Evolutionary conservation across 2,888 invertebrate species (phyloP).

Genomic region (Leptinotarsa peninsularis): DNA sequence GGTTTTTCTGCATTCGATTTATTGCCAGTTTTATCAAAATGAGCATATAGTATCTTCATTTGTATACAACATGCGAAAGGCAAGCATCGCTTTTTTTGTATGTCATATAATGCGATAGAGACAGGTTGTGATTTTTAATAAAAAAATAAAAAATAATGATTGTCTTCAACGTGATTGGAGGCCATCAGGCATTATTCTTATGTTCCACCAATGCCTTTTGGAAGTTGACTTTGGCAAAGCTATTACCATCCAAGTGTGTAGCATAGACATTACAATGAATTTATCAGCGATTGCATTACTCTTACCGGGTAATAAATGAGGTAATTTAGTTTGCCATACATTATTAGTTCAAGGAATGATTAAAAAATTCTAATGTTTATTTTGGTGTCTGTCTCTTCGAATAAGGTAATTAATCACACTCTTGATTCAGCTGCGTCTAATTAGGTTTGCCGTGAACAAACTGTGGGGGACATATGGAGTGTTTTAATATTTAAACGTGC

Average conservation of each 20-base stretch:
- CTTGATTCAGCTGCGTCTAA: conserved; percentile 15
- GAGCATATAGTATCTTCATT: no score
- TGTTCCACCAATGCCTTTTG: not conserved
- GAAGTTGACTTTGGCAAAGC: conserved; percentile 9
- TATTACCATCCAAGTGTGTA: not conserved
- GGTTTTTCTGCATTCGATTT: no score
- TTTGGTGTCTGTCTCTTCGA: conserved; percentile 7
- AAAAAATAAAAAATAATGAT: no score
- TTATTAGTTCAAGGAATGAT: conserved; percentile 4
- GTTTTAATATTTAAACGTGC: conserved; percentile 2
- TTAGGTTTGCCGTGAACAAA: conserved; percentile 6
- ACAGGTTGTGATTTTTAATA: no score
- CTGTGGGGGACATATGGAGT: not conserved
- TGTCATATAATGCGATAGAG: no score
- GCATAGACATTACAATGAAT: not conserved
- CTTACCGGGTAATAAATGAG: not conserved
- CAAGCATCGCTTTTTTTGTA: no score
- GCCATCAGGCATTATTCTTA: not conserved
- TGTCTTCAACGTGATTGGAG: no score
- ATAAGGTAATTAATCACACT: conserved; percentile 4
- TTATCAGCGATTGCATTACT: not conserved
- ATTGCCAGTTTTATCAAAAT: no score
- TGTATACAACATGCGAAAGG: no score
- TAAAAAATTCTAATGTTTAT: conserved; percentile 11
- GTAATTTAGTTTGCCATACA: not conserved